A percentile compares a stretch with the other conserved stretches of the same genome.
Conservation (phyloP, 1,140 invertebrate species). For the Heliconius nattereri region DNA sequence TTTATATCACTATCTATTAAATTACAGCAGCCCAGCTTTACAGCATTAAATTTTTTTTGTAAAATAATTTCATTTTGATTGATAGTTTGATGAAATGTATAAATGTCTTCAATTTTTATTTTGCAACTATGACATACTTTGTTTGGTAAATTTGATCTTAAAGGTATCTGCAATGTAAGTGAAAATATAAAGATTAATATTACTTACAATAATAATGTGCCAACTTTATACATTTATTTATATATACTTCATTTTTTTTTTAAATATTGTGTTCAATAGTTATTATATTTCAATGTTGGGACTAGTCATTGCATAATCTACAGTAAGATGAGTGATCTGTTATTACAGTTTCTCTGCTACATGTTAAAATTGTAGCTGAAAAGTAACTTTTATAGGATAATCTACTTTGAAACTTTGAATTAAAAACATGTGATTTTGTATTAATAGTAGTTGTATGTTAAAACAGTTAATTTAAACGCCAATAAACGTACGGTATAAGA, state of each 20-base stretch:
- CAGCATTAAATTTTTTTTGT: constrained; percentile 31
- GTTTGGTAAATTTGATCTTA: constrained; percentile 40
- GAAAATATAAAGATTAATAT: not conserved
- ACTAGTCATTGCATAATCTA: too few species aligned
- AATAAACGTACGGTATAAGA: constrained; percentile 41
- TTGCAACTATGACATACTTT: constrained; percentile 48
- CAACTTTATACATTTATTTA: too few species aligned
- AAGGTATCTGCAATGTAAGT: constrained; percentile 46
- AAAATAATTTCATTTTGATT: constrained; percentile 49
- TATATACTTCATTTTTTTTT: too few species aligned
- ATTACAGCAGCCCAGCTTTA: too few species aligned
- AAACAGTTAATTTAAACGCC: not conserved
- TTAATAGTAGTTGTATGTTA: not conserved
- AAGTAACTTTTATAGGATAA: too few species aligned
- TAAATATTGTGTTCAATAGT: too few species aligned
- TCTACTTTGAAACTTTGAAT: not conserved
- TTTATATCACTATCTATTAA: constrained; percentile 22
- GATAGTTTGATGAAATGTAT: constrained; percentile 44
- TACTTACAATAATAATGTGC: not conserved
- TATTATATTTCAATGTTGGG: too few species aligned
- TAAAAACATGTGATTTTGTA: not conserved
- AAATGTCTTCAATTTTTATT: constrained; percentile 46
- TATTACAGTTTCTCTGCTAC: too few species aligned
- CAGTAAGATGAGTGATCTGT: too few species aligned
- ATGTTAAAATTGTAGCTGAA: too few species aligned